Percentiles rank a stretch among this genome's conserved stretches.
phyloP scores from a whole-genome alignment of 2,797 vertebrate species.

The Lacerta bilineata region DNA sequence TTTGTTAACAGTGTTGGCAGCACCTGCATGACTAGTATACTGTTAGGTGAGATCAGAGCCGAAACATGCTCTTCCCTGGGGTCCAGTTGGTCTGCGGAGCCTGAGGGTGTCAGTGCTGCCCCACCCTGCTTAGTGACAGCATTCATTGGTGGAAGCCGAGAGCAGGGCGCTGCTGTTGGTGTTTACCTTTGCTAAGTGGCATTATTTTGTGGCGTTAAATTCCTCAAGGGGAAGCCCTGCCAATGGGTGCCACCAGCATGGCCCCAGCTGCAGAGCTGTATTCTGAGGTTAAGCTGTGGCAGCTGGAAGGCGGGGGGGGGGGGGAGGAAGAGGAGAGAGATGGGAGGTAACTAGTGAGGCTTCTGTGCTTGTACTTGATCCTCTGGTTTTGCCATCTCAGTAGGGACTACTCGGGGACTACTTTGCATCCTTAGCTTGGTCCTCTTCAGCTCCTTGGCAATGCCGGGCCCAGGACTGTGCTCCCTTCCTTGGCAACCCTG shows the following conservation, averaged over 20 bases:
- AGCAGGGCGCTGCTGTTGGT: neutral
- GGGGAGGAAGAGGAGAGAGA: neutral
- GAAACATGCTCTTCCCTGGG: neutral
- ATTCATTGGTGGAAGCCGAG: neutral
- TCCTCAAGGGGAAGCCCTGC: neutral
- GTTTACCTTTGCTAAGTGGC: slow-evolving; percentile 33
- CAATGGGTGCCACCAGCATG: neutral
- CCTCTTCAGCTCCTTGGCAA: neutral
- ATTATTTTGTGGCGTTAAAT: neutral
- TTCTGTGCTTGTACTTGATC: neutral
- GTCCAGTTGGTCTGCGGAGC: neutral
- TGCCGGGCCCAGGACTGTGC: neutral
- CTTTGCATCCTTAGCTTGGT: neutral
- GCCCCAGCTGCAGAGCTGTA: neutral
- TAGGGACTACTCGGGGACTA: neutral
- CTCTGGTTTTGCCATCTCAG: neutral
- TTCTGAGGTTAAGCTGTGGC: neutral
- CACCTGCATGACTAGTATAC: neutral
- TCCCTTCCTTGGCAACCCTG: slow-evolving; percentile 8
- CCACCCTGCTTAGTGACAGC: slow-evolving; percentile 1
- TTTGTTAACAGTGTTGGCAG: slow-evolving; percentile 17
- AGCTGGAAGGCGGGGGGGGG: neutral
- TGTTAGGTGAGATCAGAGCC: slow-evolving; percentile 8
- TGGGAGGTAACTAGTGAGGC: neutral
- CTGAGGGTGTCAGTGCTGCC: slow-evolving; percentile 13